phyloP scores from a whole-genome alignment of 2,113 vertebrate species.

The Callionymus lyra region DNA sequence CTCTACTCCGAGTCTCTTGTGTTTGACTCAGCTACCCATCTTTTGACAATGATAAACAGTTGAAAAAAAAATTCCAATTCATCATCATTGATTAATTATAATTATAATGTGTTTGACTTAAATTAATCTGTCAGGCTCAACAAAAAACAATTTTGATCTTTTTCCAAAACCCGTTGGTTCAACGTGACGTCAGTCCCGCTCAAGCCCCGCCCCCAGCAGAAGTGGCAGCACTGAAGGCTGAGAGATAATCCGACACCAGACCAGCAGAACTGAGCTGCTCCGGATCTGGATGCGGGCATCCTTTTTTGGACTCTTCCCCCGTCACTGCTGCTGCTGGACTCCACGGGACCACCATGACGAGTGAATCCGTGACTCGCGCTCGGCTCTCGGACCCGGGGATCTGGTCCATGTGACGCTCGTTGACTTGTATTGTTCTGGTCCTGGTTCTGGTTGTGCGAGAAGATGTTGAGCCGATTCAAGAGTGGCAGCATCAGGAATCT shows the following conservation, averaged over 20 bases:
- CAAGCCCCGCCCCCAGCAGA: conserved; percentile 54
- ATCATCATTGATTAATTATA: too few relatives aligned
- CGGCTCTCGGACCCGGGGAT: conserved; percentile 41
- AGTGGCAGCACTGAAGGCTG: conserved; percentile 58
- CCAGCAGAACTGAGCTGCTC: conserved; percentile 28
- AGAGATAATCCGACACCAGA: conserved; percentile 42
- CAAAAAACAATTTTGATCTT: too few relatives aligned
- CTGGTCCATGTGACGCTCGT: conserved; percentile 60
- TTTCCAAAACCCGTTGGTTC: conserved; percentile 36
- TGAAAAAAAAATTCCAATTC: too few relatives aligned
- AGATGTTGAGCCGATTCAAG: conserved; percentile 95
- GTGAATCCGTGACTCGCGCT: conserved; percentile 26
- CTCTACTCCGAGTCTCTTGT: too few relatives aligned
- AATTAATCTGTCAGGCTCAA: too few relatives aligned
- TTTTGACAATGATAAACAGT: too few relatives aligned
- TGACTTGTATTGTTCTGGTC: conserved; percentile 64
- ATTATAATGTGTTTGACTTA: too few relatives aligned
- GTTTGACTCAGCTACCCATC: too few relatives aligned
- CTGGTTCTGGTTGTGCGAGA: conserved; percentile 59
- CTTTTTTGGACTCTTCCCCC: conserved; percentile 37
- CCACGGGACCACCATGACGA: conserved; percentile 53
- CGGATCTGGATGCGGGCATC: conserved; percentile 55
- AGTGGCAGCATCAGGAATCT: conserved; percentile 95
- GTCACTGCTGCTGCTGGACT: conserved; percentile 30
- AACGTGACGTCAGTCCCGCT: conserved; percentile 47